Base-by-base conservation (phyloP, 2,797 vertebrate genomes). In the Melanotaenia trifasciata region DNA sequence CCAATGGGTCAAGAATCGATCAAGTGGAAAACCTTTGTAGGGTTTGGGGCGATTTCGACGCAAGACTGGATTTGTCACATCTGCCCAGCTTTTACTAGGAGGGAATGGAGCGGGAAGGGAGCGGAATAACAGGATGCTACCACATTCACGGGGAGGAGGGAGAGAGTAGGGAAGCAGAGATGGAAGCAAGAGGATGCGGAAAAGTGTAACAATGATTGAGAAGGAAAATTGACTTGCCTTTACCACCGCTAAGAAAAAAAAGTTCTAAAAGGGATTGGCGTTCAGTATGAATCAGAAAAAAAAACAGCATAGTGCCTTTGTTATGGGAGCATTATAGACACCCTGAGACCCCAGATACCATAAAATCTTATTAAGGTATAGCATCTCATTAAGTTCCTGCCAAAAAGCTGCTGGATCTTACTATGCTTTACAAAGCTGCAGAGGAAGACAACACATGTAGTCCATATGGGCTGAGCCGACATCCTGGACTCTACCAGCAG, bases 51-150 rank as follows among this genome's bases (percentile, higher is more conserved):
- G 80, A 90, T 90, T 91, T 92, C 13, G 66, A 88, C 87, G 79
- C 70, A 78, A 85, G 87, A 89, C 84, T 90, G 92, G 92, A 94
- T 94, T 93, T 92, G 93, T 93, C 90, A 93, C 93, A 90, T 94
- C 89, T 93, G 92, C 85, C 72, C 8, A 72, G 76, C 79, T 94
- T 91, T 88, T 66, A 64, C 78, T 70, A 8, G 32, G 32, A 33
- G 32, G 32, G 32, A 33, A 33, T 33, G 74, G 79, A 12, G 78
- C 83, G 72, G 72, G 78, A 72, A 89, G 86, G 64, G 70, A 91
- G 90, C 81, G 87, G 89, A 93, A 93, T 89, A 91, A 93, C 87
- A 91, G 90, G 90, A 95, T 93, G 89, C 84, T 89, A 74, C 73
- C 74, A 67, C 68, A 67, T 80, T 89, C 83, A 3, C 70, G 38